Base-by-base conservation (phyloP, 2,113 vertebrate genomes). In the Lichenostomus cassidix region DNA sequence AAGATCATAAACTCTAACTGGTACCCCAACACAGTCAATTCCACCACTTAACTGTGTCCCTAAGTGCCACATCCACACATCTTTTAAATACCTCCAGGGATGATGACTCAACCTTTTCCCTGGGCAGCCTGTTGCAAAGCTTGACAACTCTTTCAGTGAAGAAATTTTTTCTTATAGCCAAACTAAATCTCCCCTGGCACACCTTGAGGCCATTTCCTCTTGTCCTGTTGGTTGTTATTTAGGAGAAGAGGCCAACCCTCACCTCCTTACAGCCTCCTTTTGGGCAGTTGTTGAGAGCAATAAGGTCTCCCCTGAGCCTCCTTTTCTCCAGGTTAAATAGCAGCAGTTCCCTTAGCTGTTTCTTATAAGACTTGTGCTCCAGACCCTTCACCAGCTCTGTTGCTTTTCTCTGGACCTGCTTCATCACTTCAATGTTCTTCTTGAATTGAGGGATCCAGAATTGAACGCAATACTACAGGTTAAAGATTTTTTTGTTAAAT, bases 1-100 rank as follows among this genome's bases (percentile, higher is more conserved):
- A 64, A 77, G 23, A 12, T 31, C 20, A 53, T 53, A 29, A 58
- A 0, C 21, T 50, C 27, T 35, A 50, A 27, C 12, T 0, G 0
- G 10, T 31, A 41, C 15, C 8, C 5, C 41, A 35, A 7, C 7
- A 31, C 22, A 27, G 70, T 41, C 7, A 12, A 41, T 46, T 55
- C 29, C 22, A 19, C 41, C 21, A 27, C 29, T 62, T 67, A 78
- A 39, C 41, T 7, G 10, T 44, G 27, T 50, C 21, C 24, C 24
- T n/a, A 23, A n/a, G 16, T 15, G 17, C 39, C 16, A 27, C 25
- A 50, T 50, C 7, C 62, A 14, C 35, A n/a, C 5, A 1, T 70
- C 31, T 90, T 84, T 49, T 59, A 59, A 23, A 71, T n/a, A 27
- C 35, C 14, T 76, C 15, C 29, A 27, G n/a, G n/a, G 19, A 22